A percentile compares a stretch with the other conserved stretches of the same genome.
These are phyloP conservation scores for Myiopsitta monachus DNA, from an alignment of 2,113 vertebrate genomes.

Conservation along the genomic window DNA sequence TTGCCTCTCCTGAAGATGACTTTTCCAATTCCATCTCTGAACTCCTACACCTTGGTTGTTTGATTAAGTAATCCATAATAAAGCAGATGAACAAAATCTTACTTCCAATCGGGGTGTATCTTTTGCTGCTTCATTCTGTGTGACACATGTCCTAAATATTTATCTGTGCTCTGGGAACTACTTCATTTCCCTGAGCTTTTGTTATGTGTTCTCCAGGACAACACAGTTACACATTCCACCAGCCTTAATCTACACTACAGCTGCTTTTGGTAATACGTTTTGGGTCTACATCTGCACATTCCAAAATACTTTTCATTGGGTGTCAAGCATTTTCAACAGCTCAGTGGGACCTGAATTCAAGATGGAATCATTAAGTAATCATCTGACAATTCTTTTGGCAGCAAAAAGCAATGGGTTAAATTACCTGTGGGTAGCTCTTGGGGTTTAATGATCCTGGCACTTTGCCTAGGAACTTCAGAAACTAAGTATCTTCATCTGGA, in stretches of 20 bases:
- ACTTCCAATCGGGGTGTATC: background rate
- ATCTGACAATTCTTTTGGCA: constrained; percentile 9
- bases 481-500: background rate
- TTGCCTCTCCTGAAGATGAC: background rate
- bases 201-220: background rate
- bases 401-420: background rate
- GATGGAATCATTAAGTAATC: background rate
- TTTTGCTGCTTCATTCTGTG: background rate
- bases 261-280: background rate
- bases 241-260: background rate
- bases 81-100: background rate
- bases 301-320: background rate
- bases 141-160: background rate
- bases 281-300: background rate
- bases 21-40: background rate
- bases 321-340: constrained; percentile 1
- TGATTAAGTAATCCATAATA: background rate
- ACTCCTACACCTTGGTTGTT: background rate
- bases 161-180: background rate
- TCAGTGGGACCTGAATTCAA: background rate
- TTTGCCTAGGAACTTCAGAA: constrained; percentile 12
- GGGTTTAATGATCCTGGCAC: background rate
- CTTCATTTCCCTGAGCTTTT: background rate
- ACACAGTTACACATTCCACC: background rate
- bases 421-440: background rate